A percentile compares a stretch with the other conserved stretches of the same genome.
phyloP scores from a whole-genome alignment of 2,113 vertebrate species.

The Procavia capensis region DNA sequence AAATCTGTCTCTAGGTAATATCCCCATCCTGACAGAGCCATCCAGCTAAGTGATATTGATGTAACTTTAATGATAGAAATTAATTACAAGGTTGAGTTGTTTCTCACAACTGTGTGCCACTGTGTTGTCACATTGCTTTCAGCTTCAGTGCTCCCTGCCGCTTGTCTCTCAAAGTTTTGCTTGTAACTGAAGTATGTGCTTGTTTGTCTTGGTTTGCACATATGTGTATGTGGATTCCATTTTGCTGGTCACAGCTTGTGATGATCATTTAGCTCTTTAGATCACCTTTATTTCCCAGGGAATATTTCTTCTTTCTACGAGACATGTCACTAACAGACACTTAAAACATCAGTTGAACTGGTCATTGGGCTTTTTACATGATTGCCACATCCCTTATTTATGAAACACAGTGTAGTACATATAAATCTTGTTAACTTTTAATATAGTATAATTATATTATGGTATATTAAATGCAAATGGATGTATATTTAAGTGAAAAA shows the following conservation, averaged over 20 bases:
- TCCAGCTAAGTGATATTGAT: slow-evolving; percentile 87
- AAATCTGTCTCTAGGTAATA: slow-evolving; percentile 81
- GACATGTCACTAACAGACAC: background rate
- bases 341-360: background rate
- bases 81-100: slow-evolving; percentile 91
- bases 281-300: slow-evolving; percentile 34
- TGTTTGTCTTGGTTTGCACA: slow-evolving; percentile 64
- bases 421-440: slow-evolving; percentile 7
- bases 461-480: background rate
- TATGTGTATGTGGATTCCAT: background rate
- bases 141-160: slow-evolving; percentile 85
- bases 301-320: background rate
- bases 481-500: slow-evolving; percentile 5
- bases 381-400: background rate
- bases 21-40: slow-evolving; percentile 81
- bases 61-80: slow-evolving; percentile 90
- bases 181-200: slow-evolving; percentile 74
- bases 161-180: slow-evolving; percentile 87
- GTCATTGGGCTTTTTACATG: background rate
- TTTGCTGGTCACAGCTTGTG: slow-evolving; percentile 46
- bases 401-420: background rate
- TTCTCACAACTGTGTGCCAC: slow-evolving; percentile 83
- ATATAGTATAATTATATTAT: background rate
- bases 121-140: slow-evolving; percentile 87
- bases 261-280: background rate